Conservation (phyloP, 1,140 invertebrate species). For the Panagrolaimus sp. region DNA sequence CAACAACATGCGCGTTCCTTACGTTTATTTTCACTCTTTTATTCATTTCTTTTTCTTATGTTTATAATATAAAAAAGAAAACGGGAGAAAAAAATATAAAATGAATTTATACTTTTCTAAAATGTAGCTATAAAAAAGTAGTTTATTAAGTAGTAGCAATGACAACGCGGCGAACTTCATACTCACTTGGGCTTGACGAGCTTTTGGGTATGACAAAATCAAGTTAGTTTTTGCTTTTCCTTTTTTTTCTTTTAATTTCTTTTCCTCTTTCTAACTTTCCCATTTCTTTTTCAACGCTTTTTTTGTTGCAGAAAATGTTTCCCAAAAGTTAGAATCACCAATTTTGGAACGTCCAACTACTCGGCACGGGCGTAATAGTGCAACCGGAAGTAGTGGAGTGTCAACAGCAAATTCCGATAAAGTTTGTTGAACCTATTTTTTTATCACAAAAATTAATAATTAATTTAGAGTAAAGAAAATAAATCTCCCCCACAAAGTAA, state of each 20-base stretch:
- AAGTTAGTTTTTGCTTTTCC: not conserved
- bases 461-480: conserved; percentile 14
- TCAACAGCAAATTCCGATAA: conserved; percentile 10
- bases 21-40: too few species aligned
- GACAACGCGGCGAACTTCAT: conserved; percentile 12
- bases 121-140: conserved; percentile 13
- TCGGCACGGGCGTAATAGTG: conserved; percentile 8
- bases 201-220: conserved; percentile 5
- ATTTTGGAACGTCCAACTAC: conserved; percentile 15
- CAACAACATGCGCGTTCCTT: too few species aligned
- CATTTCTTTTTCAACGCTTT: not conserved
- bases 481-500: not conserved
- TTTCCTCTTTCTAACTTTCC: not conserved
- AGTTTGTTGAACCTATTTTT: not conserved
- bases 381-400: conserved; percentile 3
- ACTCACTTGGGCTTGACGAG: conserved; percentile 7
- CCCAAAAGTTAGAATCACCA: not conserved
- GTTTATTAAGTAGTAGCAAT: not conserved
- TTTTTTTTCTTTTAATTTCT: not conserved
- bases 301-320: too few species aligned
- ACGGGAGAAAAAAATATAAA: too few species aligned
- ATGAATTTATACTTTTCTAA: too few species aligned
- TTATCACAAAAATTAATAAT: not conserved
- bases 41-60: too few species aligned
- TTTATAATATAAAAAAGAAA: too few species aligned